Base-by-base conservation (phyloP, 2,113 vertebrate species). In the Micromys minutus region DNA sequence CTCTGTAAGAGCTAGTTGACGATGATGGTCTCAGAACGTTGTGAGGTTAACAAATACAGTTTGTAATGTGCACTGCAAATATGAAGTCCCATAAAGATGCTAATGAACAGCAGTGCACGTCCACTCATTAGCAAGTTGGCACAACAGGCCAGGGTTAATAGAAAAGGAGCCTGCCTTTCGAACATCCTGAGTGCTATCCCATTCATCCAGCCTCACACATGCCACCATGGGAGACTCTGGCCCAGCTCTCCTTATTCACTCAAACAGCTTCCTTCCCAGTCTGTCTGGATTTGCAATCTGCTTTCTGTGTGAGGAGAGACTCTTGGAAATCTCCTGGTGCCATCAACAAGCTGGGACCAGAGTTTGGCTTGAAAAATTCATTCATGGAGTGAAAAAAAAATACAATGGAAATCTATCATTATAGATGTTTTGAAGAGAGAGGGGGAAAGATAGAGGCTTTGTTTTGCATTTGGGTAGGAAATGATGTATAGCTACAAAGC, bases 391-490 rank as follows among this genome's bases (percentile, higher is more conserved):
- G 93, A 97, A 97, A 97, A 79, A 55, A 55, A 95, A 97, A 71
- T 96, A 97, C 97, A 98, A 97, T 94, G 94, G 97, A 97, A 98
- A 98, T 98, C 97, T 97, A 98, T 98, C 98, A 97, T 98, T 98
- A 98, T 97, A 97, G 98, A 92, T 97, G 97, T 97, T 98, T 97
- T 92, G 90, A 95, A 96, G 91, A 76, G 67, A 69, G 65, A 69
- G 36, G 50, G 5, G 36, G 10, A 57, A 96, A 97, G 67, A 95
- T 95, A 92, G 77, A 72, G 96, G 94, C 96, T 98, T 98, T 98
- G 97, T 98, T 98, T 98, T 98, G 97, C 98, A 98, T 98, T 98
- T 98, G 97, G 96, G 97, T 98, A 97, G 97, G 97, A 98, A 98
- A 98, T 98, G 98, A 98, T 98, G 74, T 98, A 98, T 98, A 94